Percentiles rank a stretch among this genome's conserved stretches.
Conservation (phyloP, 1,140 invertebrate species). For the Calliopsis andreniformis region DNA sequence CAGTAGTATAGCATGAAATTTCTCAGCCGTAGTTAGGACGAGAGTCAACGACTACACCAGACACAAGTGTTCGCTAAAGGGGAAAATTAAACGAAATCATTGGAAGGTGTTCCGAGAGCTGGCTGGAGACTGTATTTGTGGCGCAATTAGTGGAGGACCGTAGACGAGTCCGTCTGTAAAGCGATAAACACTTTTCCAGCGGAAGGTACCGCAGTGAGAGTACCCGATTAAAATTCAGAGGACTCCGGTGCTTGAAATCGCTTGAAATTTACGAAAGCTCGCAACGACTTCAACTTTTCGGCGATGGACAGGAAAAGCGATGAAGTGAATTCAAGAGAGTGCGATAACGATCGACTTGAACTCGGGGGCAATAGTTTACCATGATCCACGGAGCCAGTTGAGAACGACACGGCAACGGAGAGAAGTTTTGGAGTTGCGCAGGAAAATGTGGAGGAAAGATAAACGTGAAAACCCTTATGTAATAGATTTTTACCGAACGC, state of each 20-base stretch:
- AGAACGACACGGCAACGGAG: not conserved
- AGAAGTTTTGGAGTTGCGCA: not conserved
- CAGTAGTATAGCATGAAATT: too few species aligned
- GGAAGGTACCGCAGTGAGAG: constrained; percentile 34
- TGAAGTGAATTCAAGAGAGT: constrained; percentile 5
- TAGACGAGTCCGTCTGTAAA: constrained; percentile 36
- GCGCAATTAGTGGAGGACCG: constrained; percentile 32
- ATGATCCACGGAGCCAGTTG: too few species aligned
- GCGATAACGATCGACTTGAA: constrained; percentile 17
- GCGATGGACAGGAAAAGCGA: constrained; percentile 47
- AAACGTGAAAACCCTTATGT: too few species aligned
- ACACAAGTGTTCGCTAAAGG: too few species aligned
- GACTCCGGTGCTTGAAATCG: constrained; percentile 51
- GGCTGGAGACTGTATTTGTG: not conserved
- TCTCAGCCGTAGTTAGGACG: too few species aligned
- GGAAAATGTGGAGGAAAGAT: not conserved
- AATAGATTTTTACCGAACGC: too few species aligned
- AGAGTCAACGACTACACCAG: too few species aligned
- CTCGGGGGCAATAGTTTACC: not conserved
- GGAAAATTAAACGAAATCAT: not conserved
- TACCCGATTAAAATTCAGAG: constrained; percentile 66
- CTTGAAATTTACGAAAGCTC: constrained; percentile 66
- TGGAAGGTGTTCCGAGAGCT: not conserved
- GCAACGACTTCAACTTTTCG: constrained; percentile 52
- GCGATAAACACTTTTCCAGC: constrained; percentile 59